Conservation (phyloP, 1,140 invertebrate species). For the Aporrectodea caliginosa region DNA sequence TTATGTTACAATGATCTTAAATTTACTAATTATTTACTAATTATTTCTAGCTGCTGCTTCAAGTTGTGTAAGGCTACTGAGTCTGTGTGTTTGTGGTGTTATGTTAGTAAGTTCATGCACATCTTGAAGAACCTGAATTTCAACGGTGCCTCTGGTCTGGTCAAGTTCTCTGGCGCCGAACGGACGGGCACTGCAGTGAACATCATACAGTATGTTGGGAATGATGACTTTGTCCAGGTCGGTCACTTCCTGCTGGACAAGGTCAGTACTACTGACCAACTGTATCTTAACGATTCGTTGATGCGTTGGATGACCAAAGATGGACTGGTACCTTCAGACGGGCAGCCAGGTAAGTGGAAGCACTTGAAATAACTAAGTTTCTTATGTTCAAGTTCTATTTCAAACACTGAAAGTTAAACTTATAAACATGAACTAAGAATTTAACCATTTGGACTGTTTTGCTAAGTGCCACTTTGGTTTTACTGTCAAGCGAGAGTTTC, state of each 20-base stretch:
- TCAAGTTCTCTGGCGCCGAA: conserved; percentile 69
- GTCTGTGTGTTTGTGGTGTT: background rate
- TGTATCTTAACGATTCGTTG: conserved; percentile 59
- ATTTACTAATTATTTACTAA: too few species aligned
- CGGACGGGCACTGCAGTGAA: conserved; percentile 67
- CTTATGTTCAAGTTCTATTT: too few species aligned
- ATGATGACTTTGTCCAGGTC: conserved; percentile 59
- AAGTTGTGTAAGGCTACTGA: too few species aligned
- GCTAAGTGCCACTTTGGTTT: too few species aligned
- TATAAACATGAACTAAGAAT: too few species aligned
- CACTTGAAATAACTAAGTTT: too few species aligned
- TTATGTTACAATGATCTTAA: too few species aligned
- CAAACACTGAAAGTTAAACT: too few species aligned
- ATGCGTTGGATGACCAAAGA: conserved; percentile 67
- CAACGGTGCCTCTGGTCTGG: conserved; percentile 71
- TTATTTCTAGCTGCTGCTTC: too few species aligned
- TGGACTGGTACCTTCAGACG: conserved; percentile 65
- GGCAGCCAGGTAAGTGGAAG: conserved; percentile 59
- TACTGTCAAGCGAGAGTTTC: too few species aligned
- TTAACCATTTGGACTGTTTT: too few species aligned
- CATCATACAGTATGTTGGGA: conserved; percentile 67
- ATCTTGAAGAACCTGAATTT: conserved; percentile 64
- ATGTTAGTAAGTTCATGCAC: conserved; percentile 56
- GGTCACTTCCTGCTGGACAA: conserved; percentile 65
- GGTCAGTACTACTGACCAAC: conserved; percentile 39